Base-by-base conservation (phyloP, 1,140 invertebrate genomes). In the Zaprionus tsacasi region DNA sequence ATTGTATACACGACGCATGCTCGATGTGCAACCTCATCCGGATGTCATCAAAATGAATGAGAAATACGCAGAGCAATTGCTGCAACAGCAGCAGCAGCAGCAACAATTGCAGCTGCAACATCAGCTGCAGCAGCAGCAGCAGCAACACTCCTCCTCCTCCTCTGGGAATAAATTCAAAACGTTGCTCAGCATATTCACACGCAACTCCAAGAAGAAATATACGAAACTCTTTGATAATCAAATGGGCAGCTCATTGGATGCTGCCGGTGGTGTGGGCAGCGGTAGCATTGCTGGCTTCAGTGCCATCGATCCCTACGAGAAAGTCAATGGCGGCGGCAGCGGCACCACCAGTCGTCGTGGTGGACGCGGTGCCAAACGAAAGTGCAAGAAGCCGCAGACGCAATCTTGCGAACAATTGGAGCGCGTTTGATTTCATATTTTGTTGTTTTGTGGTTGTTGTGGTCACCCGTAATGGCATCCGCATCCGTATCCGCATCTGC, bases 371-470 rank as follows among this genome's bases (percentile, higher is more conserved):
- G 8, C 59, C 12, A 89, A 83, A 35, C 77, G 78, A 27, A 89
- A 86, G 17, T 61, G 71, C 68, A 82, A 91, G 58, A 90, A 90
- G 50, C 71, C 78, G 2, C 86, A 90, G 17, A 91, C 86, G 21
- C 87, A 91, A 30, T 92, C 91, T 27, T 92, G 91, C 64, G 91
- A 92, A 66, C 91, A 92, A 61, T 79, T 92, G 78, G 88, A 92
- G 27, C 74, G 85, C 2, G 74, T 91, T 36, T 87, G 38, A 79
- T 58, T 58, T 35, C 60, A 68, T 78, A 55, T 57, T 50, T 17
- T 55, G 21, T 21, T 21, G 52, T 55, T 1, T 21, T 21, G 52
- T 55, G 52, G 52, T 55, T 55, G 52, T 55, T 55, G 52, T 55
- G 52, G 13, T 55, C 52, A 55, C 45, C 45, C 45, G 45, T 50